Evolutionary conservation across 2,888 invertebrate species (phyloP).

Genomic region (Hipparchia sbordonii): DNA sequence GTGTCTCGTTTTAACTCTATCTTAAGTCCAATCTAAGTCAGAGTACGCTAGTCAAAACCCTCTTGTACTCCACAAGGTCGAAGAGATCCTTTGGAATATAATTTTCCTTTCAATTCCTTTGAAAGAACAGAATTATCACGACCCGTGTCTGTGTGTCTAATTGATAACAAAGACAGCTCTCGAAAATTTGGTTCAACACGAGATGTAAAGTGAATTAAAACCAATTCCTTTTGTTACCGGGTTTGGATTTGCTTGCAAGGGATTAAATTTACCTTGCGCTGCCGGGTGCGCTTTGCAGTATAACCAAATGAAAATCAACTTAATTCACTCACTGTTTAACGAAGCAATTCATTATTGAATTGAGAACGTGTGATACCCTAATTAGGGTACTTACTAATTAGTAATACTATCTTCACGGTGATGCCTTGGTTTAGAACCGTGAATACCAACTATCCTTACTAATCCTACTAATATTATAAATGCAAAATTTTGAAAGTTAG

Average conservation of each 20-base stretch:
- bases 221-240: not conserved
- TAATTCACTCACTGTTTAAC: not conserved
- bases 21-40: too few relatives aligned
- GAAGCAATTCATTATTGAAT: not conserved
- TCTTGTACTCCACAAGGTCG: too few relatives aligned
- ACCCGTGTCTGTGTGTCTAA: not conserved
- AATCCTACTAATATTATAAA: too few relatives aligned
- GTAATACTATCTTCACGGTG: too few relatives aligned
- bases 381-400: too few relatives aligned
- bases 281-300: not conserved
- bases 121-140: not conserved
- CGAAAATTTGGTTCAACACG: not conserved
- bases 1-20: too few relatives aligned
- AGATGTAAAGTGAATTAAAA: slow-evolving; percentile 11
- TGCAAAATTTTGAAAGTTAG: too few relatives aligned
- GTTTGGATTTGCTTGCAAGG: not conserved
- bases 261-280: not conserved
- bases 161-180: not conserved
- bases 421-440: too few relatives aligned
- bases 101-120: not conserved
- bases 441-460: too few relatives aligned
- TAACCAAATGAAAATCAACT: not conserved
- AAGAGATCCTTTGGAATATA: too few relatives aligned
- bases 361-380: not conserved
- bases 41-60: too few relatives aligned